Conservation (phyloP, 37 sponge, comb jelly and placozoan species). For the Halichondria panicea region DNA sequence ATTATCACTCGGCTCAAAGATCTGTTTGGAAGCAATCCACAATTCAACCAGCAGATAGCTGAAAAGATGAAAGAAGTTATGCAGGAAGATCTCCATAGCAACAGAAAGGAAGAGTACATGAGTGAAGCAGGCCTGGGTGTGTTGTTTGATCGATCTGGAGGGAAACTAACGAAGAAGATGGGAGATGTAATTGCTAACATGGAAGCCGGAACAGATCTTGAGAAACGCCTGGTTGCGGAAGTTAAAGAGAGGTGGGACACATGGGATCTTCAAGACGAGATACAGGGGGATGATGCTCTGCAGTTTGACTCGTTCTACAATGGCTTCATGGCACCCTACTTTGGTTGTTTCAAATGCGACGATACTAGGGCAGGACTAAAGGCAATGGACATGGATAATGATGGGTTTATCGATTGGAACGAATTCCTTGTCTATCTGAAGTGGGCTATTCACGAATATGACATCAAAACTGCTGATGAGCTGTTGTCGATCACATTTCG, state of each 20-base stretch:
- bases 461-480: slow-evolving; percentile 39
- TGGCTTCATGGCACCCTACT: slow-evolving; percentile 88
- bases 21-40: slow-evolving; percentile 60
- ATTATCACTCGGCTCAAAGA: slow-evolving; percentile 51
- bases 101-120: slow-evolving; percentile 88
- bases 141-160: slow-evolving; percentile 83
- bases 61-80: slow-evolving; percentile 72
- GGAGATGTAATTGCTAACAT: slow-evolving; percentile 42
- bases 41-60: slow-evolving; percentile 65
- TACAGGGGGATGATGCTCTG: slow-evolving; percentile 54
- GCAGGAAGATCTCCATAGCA: slow-evolving; percentile 55
- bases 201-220: slow-evolving; percentile 12
- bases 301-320: slow-evolving; percentile 83
- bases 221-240: slow-evolving; percentile 58
- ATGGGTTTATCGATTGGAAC: slow-evolving; percentile 79
- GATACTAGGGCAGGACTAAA: slow-evolving; percentile 55
- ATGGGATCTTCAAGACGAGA: slow-evolving; percentile 63
- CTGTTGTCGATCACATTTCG: slow-evolving; percentile 58
- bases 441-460: slow-evolving; percentile 83
- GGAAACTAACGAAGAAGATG: slow-evolving; percentile 65
- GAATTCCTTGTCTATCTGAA: slow-evolving; percentile 84
- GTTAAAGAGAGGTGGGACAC: slow-evolving; percentile 66
- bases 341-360: slow-evolving; percentile 82
- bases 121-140: slow-evolving; percentile 66
- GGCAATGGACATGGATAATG: slow-evolving; percentile 83